Conservation (phyloP, 2,113 vertebrate genomes). For the Lontra canadensis region DNA sequence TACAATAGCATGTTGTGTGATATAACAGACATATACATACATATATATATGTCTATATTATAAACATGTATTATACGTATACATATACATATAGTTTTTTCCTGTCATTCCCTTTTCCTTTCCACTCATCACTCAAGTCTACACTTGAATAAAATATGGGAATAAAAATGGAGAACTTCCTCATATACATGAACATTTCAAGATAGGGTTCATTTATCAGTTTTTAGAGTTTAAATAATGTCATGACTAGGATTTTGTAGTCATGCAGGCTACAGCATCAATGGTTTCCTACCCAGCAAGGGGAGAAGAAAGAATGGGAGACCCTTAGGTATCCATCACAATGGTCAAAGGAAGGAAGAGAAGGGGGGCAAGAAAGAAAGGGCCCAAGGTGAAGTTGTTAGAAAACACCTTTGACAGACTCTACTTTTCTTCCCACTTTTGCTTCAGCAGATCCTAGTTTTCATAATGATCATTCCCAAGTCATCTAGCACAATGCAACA, state of each 20-base stretch:
- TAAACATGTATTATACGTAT: background rate
- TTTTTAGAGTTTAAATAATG: constrained; percentile 7
- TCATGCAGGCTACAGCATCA: background rate
- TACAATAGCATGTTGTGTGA: background rate
- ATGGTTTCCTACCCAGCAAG: background rate
- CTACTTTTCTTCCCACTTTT: background rate
- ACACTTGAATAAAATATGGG: background rate
- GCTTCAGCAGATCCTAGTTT: background rate
- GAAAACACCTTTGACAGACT: background rate
- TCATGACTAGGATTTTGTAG: background rate
- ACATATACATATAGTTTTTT: background rate
- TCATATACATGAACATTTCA: background rate
- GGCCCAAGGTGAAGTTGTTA: background rate
- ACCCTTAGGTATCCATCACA: background rate
- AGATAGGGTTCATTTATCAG: background rate
- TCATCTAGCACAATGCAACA: background rate
- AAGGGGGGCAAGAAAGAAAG: background rate
- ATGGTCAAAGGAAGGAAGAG: background rate
- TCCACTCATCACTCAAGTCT: background rate
- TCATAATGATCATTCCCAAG: background rate
- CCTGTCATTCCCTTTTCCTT: background rate
- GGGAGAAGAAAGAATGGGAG: background rate
- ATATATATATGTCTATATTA: background rate
- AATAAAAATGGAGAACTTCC: background rate
- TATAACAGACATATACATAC: background rate